Evolutionary conservation across 1,140 invertebrate species (phyloP).

Genomic region (Ericerus pela): DNA sequence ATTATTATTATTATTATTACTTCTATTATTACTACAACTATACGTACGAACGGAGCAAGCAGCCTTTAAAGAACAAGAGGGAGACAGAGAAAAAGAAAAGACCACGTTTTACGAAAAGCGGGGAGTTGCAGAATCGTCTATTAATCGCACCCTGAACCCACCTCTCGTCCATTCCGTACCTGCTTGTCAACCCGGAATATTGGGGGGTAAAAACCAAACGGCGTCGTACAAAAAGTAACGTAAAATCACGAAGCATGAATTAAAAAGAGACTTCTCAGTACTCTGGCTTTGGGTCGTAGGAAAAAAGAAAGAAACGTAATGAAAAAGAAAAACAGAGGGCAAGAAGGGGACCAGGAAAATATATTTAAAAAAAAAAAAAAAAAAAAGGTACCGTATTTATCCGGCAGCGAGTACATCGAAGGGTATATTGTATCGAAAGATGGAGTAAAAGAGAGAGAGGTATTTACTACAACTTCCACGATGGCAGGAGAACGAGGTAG

Average conservation of each 20-base stretch:
- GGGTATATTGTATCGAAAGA: no score
- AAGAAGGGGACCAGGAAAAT: no score
- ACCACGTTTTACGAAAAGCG: neutral
- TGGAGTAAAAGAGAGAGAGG: no score
- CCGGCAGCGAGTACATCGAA: no score
- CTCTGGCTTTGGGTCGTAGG: no score
- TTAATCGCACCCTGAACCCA: neutral
- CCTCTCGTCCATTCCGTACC: neutral
- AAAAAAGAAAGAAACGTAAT: no score
- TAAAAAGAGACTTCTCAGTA: no score
- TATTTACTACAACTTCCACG: slow-evolving; percentile 1
- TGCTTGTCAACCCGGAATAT: neutral
- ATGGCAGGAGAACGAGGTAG: neutral
- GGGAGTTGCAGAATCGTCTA: neutral
- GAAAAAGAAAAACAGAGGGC: no score
- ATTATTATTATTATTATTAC: no score
- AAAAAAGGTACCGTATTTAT: no score
- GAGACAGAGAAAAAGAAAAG: neutral
- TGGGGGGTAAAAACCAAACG: slow-evolving; percentile 10
- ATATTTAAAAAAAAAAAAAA: no score
- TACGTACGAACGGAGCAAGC: neutral
- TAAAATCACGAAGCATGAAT: slow-evolving; percentile 6
- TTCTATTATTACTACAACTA: no score
- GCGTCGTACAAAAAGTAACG: slow-evolving; percentile 8
- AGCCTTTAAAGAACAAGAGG: neutral